phyloP scores from a whole-genome alignment of 2,797 vertebrate species.

The Lateolabrax maculatus region DNA sequence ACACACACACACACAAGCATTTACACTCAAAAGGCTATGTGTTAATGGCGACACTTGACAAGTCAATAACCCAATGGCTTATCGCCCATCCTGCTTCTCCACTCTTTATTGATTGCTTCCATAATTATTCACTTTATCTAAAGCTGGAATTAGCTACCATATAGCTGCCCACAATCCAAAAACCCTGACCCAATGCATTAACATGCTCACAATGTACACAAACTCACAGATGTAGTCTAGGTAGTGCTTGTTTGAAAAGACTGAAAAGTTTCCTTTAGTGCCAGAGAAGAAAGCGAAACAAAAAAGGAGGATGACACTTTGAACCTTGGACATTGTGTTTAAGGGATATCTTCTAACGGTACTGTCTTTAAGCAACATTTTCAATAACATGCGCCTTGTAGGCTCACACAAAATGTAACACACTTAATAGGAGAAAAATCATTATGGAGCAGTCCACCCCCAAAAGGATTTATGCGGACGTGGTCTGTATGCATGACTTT shows the following conservation, averaged over 20 bases:
- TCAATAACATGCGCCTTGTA: not conserved
- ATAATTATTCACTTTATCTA: conserved; percentile 83
- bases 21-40: conserved; percentile 63
- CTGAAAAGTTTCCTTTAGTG: not conserved
- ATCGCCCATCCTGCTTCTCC: conserved; percentile 63
- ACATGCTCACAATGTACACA: conserved; percentile 24
- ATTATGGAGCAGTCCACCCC: not conserved
- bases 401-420: conserved; percentile 1
- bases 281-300: not conserved
- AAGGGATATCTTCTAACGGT: not conserved
- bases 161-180: conserved; percentile 52
- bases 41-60: conserved; percentile 82
- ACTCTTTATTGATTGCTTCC: conserved; percentile 78
- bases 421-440: not conserved
- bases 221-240: conserved; percentile 6
- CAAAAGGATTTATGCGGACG: conserved; percentile 1
- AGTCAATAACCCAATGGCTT: conserved; percentile 84
- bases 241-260: not conserved
- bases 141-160: conserved; percentile 70
- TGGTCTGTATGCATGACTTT: not conserved
- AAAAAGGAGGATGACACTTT: not conserved
- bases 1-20: conserved; percentile 20
- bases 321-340: conserved; percentile 1
- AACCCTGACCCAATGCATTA: conserved; percentile 35
- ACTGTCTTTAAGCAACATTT: not conserved